These are phyloP conservation scores for Habropoda laboriosa DNA, from an alignment of 1,140 invertebrate genomes.

Conservation along the genomic window DNA sequence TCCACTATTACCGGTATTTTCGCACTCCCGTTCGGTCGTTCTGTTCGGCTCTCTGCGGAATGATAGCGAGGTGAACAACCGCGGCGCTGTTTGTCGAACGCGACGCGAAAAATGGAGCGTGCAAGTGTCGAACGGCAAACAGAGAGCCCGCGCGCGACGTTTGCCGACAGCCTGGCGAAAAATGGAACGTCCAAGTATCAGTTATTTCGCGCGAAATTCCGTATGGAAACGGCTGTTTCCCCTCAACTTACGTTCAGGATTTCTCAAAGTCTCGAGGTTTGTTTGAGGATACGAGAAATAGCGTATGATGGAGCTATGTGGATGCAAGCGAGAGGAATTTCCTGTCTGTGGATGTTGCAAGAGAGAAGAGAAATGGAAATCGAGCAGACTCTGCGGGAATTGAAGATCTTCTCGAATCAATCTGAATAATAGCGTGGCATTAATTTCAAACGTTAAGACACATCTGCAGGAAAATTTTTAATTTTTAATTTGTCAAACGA, in stretches of 20 bases:
- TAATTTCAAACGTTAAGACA: too few relatives aligned
- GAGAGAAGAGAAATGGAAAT: too few relatives aligned
- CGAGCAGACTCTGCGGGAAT: too few relatives aligned
- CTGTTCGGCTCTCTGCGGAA: not conserved
- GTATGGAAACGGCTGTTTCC: not conserved
- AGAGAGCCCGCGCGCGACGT: constrained; percentile 1
- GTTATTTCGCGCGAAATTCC: not conserved
- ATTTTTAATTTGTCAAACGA: too few relatives aligned
- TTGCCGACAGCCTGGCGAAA: constrained; percentile 11
- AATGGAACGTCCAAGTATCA: constrained; percentile 1
- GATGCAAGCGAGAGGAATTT: too few relatives aligned
- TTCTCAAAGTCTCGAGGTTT: not conserved
- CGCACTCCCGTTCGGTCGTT: not conserved
- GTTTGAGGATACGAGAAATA: too few relatives aligned
- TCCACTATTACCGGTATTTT: not conserved
- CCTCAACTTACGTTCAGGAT: too few relatives aligned
- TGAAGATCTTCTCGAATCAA: too few relatives aligned
- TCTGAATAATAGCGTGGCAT: too few relatives aligned
- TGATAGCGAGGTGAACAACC: constrained; percentile 9
- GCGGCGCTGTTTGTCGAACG: constrained; percentile 6
- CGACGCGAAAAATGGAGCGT: constrained; percentile 6
- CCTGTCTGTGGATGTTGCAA: too few relatives aligned
- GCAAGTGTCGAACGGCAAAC: constrained; percentile 6
- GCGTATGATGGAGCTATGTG: too few relatives aligned
- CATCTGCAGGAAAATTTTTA: too few relatives aligned